Evolutionary conservation across 2,113 vertebrate genomes (phyloP).

Genomic region (Lophochroa leadbeateri): DNA sequence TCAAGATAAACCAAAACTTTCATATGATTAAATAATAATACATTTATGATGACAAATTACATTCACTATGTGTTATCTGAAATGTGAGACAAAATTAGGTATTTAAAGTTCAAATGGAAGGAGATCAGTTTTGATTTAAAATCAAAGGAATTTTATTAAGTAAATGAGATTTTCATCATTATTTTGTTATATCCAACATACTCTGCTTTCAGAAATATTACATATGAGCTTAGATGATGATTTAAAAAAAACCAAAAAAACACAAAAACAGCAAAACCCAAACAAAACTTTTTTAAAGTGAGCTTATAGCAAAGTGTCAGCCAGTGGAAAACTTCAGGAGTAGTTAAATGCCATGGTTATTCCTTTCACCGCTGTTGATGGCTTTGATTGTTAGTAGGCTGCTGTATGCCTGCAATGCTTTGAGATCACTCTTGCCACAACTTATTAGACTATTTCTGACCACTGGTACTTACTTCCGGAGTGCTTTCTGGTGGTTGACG

Average conservation of each 20-base stretch:
- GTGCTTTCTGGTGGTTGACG: rapidly evolving
- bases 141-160: conserved; percentile 77
- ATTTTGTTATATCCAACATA: conserved; percentile 67
- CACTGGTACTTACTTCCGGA: not conserved
- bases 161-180: conserved; percentile 72
- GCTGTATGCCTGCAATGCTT: not conserved
- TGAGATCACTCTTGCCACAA: not conserved
- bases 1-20: conserved; percentile 82
- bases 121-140: conserved; percentile 79
- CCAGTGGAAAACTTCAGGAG: not conserved
- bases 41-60: conserved; percentile 86
- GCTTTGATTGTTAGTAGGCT: rapidly evolving
- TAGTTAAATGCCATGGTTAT: not conserved
- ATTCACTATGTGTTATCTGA: conserved; percentile 81
- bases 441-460: not conserved
- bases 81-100: conserved; percentile 74
- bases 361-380: not conserved
- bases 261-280: not conserved
- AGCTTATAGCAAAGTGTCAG: not conserved
- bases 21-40: conserved; percentile 84
- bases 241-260: not conserved
- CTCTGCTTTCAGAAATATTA: conserved; percentile 66
- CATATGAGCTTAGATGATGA: conserved; percentile 34
- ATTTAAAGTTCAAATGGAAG: conserved; percentile 76
- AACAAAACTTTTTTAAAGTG: not conserved